phyloP scores from a whole-genome alignment of 2,113 vertebrate genomes.

The Toxotes chatareus region DNA sequence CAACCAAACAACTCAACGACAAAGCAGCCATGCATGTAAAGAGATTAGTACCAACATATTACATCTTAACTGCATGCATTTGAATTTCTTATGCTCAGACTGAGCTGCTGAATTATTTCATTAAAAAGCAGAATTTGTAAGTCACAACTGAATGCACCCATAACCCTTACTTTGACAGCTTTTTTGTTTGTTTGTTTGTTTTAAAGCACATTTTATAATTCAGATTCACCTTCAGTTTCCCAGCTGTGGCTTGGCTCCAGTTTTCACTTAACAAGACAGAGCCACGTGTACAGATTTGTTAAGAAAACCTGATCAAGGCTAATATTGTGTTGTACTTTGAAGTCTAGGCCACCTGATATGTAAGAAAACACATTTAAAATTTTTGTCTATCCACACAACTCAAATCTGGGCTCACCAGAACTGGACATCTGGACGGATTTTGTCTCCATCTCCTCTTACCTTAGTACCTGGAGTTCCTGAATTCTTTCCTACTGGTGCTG shows the following conservation, averaged over 20 bases:
- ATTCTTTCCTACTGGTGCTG: constrained; percentile 15
- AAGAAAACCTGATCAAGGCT: too few relatives aligned
- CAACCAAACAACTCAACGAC: too few relatives aligned
- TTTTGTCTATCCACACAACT: neutral
- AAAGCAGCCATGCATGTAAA: too few relatives aligned
- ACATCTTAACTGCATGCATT: too few relatives aligned
- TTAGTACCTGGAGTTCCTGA: constrained; percentile 41
- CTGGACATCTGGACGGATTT: neutral
- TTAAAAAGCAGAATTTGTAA: neutral
- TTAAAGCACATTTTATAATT: neutral
- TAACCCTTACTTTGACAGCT: neutral
- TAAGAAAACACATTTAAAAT: neutral
- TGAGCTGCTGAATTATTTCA: neutral
- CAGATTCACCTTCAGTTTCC: neutral
- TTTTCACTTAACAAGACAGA: neutral
- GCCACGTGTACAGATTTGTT: neutral
- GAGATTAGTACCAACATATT: too few relatives aligned
- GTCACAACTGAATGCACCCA: neutral
- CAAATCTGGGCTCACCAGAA: neutral
- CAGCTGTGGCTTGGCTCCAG: neutral
- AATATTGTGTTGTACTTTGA: too few relatives aligned
- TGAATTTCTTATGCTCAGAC: neutral
- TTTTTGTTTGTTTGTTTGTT: too few relatives aligned
- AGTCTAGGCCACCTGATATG: neutral
- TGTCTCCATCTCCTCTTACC: constrained; percentile 30